phyloP scores from a whole-genome alignment of 1,140 invertebrate genomes.

The Aphaenogaster floridana region DNA sequence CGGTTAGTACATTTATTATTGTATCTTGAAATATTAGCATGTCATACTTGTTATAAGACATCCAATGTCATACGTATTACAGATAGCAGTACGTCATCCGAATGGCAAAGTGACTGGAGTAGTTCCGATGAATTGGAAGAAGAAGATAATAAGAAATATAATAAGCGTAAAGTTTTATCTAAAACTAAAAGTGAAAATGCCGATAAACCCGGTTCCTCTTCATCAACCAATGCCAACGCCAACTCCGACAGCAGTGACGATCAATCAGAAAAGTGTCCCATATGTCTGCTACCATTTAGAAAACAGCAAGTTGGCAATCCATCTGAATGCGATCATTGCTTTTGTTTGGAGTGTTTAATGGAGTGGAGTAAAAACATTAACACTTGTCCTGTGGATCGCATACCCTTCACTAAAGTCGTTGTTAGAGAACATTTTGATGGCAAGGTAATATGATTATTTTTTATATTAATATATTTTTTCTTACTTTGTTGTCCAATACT shows the following conservation, averaged over 20 bases:
- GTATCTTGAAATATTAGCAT: background rate
- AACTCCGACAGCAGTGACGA: conserved; percentile 90
- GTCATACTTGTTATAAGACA: background rate
- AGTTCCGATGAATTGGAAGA: conserved; percentile 78
- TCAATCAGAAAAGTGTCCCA: conserved; percentile 93
- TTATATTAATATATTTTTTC: conserved; percentile 13
- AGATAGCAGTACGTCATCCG: conserved; percentile 58
- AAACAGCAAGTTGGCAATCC: conserved; percentile 93
- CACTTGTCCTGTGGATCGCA: conserved; percentile 97
- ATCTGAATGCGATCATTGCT: conserved; percentile 95
- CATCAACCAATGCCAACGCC: conserved; percentile 57
- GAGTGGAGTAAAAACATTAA: conserved; percentile 98
- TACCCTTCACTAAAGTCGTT: conserved; percentile 93
- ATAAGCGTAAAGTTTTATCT: conserved; percentile 53
- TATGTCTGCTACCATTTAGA: conserved; percentile 91
- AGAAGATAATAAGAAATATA: conserved; percentile 21
- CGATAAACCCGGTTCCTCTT: conserved; percentile 29
- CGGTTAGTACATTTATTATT: conserved; percentile 65
- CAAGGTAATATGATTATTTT: conserved; percentile 84
- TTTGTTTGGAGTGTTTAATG: conserved; percentile 95
- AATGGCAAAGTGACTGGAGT: conserved; percentile 84
- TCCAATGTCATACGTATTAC: background rate
- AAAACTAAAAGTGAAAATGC: conserved; percentile 61
- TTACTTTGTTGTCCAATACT: conserved; percentile 14
- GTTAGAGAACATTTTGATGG: conserved; percentile 91